A percentile compares a stretch with the other conserved stretches of the same genome.
phyloP scores from a whole-genome alignment of 2,888 invertebrate species.

The Drosophila atripex region DNA sequence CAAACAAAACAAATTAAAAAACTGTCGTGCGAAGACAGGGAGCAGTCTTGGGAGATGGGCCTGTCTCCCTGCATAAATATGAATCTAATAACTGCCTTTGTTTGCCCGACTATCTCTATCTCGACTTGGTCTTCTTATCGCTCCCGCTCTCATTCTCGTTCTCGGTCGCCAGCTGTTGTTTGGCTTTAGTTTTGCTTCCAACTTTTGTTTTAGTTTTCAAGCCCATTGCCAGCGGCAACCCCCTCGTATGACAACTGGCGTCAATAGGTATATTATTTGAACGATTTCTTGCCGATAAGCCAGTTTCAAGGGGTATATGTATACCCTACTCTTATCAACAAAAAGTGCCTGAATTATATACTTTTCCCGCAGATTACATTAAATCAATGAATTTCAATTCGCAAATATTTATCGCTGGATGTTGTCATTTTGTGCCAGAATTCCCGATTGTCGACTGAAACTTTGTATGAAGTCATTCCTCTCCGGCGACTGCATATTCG shows the following conservation, averaged over 20 bases:
- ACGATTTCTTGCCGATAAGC: conserved; percentile 55
- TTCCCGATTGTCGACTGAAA: conserved; percentile 4
- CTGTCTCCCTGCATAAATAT: conserved; percentile 52
- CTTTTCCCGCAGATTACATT: conserved; percentile 16
- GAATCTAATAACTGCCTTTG: conserved; percentile 60
- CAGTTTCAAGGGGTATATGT: conserved; percentile 18
- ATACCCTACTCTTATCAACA: conserved; percentile 48
- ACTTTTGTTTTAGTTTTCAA: conserved; percentile 46
- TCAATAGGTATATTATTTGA: conserved; percentile 38
- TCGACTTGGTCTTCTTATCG: conserved; percentile 54
- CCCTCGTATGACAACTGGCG: conserved; percentile 37
- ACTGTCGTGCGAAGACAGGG: conserved; percentile 13
- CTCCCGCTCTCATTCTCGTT: neutral
- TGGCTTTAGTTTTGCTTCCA: conserved; percentile 14
- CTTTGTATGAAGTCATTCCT: conserved; percentile 38
- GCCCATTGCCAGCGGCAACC: conserved; percentile 28
- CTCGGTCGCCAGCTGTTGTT: conserved; percentile 24
- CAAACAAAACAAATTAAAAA: conserved; percentile 44
- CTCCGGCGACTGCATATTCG: conserved; percentile 22
- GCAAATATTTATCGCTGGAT: conserved; percentile 13
- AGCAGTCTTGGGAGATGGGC: neutral
- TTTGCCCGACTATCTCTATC: conserved; percentile 41
- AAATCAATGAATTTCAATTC: conserved; percentile 41
- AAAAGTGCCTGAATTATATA: conserved; percentile 3
- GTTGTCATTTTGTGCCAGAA: neutral